Conservation (phyloP, 2,797 vertebrate genomes). For the Apogon talboti region DNA sequence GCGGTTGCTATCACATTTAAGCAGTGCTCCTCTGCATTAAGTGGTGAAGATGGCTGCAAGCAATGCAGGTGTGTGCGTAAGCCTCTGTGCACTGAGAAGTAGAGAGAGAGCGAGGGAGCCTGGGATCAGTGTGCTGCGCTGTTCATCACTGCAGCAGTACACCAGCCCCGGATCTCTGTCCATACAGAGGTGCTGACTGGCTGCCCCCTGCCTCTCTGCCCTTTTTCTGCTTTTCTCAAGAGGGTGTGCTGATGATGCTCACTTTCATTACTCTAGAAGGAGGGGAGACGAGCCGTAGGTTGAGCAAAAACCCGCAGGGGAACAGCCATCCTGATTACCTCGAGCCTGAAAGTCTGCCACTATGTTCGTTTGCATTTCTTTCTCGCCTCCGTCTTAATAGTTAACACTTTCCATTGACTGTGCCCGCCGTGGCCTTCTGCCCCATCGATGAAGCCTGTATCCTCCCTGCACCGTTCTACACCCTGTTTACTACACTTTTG, state of each 20-base stretch:
- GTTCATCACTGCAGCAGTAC: slow-evolving; percentile 83
- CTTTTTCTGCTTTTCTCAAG: slow-evolving; percentile 63
- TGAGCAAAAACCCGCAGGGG: slow-evolving; percentile 71
- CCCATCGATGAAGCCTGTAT: slow-evolving; percentile 24
- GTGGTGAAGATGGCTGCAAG: slow-evolving; percentile 81
- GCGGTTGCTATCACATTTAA: slow-evolving; percentile 76
- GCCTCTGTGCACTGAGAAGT: slow-evolving; percentile 69
- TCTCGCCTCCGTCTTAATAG: slow-evolving; percentile 38
- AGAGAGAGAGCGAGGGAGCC: slow-evolving; percentile 64
- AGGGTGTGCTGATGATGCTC: slow-evolving; percentile 72
- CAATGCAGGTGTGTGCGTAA: slow-evolving; percentile 80
- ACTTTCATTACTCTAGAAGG: slow-evolving; percentile 66
- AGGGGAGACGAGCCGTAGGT: slow-evolving; percentile 61
- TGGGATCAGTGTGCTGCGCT: slow-evolving; percentile 79
- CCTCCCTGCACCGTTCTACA: slow-evolving; percentile 24
- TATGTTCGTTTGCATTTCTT: slow-evolving; percentile 46
- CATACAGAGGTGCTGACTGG: slow-evolving; percentile 70
- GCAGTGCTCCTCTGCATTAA: slow-evolving; percentile 80
- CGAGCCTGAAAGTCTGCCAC: slow-evolving; percentile 48
- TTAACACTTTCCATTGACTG: slow-evolving; percentile 53
- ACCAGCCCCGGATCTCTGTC: slow-evolving; percentile 71
- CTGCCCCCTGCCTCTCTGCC: slow-evolving; percentile 54
- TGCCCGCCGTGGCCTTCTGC: slow-evolving; percentile 38
- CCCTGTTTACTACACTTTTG: slow-evolving; percentile 35
- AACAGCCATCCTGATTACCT: slow-evolving; percentile 59